These are phyloP conservation scores for Pelochelys cantorii DNA, from an alignment of 2,797 vertebrate genomes.

Conservation along the genomic window DNA sequence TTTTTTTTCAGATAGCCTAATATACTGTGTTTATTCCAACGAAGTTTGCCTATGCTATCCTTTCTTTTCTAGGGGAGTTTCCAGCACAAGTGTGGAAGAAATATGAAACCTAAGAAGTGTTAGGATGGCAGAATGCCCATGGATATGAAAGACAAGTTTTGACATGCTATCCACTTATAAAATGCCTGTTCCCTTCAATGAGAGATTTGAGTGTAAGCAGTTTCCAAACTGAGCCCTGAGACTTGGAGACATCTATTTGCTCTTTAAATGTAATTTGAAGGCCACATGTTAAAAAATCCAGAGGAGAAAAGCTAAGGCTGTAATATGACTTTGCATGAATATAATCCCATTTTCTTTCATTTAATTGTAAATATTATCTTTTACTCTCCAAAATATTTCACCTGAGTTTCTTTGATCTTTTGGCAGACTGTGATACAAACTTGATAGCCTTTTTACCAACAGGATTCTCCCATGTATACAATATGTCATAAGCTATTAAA, in stretches of 20 bases:
- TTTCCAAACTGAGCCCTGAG: neutral
- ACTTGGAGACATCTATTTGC: constrained; percentile 45
- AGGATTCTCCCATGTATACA: constrained; percentile 17
- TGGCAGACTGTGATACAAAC: neutral
- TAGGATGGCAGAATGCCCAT: neutral
- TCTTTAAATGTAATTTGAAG: constrained; percentile 51
- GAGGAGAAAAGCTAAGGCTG: constrained; percentile 35
- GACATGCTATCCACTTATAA: neutral
- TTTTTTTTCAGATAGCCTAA: neutral
- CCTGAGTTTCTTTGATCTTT: constrained; percentile 27
- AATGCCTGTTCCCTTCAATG: neutral
- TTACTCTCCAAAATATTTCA: constrained; percentile 36
- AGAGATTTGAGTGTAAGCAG: neutral
- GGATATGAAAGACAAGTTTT: neutral
- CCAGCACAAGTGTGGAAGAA: neutral
- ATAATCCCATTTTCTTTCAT: too few species aligned
- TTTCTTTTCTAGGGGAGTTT: neutral
- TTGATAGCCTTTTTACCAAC: neutral
- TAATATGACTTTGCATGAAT: neutral
- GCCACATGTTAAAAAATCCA: neutral
- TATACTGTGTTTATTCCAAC: neutral
- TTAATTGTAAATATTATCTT: constrained; percentile 21
- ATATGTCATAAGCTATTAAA: neutral
- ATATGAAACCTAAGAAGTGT: neutral
- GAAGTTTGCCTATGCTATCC: neutral